A percentile compares a stretch with the other conserved stretches of the same genome.
These are phyloP conservation scores for Platichthys stellatus DNA, from an alignment of 2,113 vertebrate species.

Conservation along the genomic window DNA sequence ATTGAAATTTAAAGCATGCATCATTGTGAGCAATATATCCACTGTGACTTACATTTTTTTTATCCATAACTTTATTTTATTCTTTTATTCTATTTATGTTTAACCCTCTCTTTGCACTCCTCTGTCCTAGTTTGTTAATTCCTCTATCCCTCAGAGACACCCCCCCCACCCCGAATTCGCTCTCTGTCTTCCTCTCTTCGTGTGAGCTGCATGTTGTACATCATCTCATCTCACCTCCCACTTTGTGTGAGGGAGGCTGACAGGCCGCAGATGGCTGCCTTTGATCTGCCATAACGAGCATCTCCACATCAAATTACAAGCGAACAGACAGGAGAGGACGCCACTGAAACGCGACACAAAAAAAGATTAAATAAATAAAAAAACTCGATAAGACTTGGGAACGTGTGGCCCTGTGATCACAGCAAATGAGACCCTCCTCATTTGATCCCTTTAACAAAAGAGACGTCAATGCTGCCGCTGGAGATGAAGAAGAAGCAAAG, in stretches of 20 bases:
- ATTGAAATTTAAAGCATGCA: not conserved
- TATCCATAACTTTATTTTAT: no score
- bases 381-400: slow-evolving; percentile 30
- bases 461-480: slow-evolving; percentile 47
- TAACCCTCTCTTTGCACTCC: slow-evolving; percentile 5
- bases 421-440: slow-evolving; percentile 75
- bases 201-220: slow-evolving; percentile 50
- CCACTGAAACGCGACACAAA: slow-evolving; percentile 44
- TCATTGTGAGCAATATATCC: not conserved
- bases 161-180: slow-evolving; percentile 12
- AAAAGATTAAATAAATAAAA: slow-evolving; percentile 56
- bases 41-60: not conserved
- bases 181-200: slow-evolving; percentile 18
- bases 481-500: slow-evolving; percentile 60
- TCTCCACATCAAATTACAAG: slow-evolving; percentile 81
- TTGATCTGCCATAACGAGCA: slow-evolving; percentile 84
- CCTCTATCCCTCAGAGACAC: slow-evolving; percentile 33
- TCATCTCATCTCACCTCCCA: slow-evolving; percentile 59
- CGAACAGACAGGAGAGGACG: slow-evolving; percentile 44
- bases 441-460: slow-evolving; percentile 82
- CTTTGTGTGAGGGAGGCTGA: slow-evolving; percentile 75
- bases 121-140: slow-evolving; percentile 26
- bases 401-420: slow-evolving; percentile 77
- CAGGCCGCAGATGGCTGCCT: slow-evolving; percentile 74
- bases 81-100: not conserved